These are phyloP conservation scores for Drosophila helvetica DNA, from an alignment of 2,888 invertebrate genomes.

Conservation along the genomic window DNA sequence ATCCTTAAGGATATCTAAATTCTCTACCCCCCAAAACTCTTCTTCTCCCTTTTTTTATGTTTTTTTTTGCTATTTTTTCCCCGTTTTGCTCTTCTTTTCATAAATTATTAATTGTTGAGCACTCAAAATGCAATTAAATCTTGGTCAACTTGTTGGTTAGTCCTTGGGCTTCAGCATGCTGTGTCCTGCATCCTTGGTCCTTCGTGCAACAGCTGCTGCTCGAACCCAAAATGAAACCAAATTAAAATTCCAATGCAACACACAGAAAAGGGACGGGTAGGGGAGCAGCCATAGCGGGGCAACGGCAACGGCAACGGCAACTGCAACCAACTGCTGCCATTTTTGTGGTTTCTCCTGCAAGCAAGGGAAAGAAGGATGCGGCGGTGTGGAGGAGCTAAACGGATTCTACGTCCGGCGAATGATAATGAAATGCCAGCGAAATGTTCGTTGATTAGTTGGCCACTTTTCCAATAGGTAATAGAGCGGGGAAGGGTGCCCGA, in stretches of 20 bases:
- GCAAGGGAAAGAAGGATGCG: not conserved
- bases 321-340: conserved; percentile 47
- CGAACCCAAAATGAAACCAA: conserved; percentile 59
- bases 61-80: conserved; percentile 44
- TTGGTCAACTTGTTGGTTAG: conserved; percentile 72
- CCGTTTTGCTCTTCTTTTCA: conserved; percentile 39
- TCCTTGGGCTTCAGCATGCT: not conserved
- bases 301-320: conserved; percentile 23
- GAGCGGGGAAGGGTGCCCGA: not conserved
- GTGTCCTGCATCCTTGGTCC: conserved; percentile 22
- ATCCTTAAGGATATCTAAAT: too few relatives aligned
- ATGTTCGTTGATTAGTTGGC: conserved; percentile 67
- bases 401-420: conserved; percentile 41
- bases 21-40: not conserved
- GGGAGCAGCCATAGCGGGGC: not conserved
- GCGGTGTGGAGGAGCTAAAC: conserved; percentile 16
- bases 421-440: conserved; percentile 58
- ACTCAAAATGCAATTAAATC: conserved; percentile 79
- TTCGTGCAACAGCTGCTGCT: conserved; percentile 65
- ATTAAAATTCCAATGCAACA: conserved; percentile 74
- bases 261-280: conserved; percentile 12
- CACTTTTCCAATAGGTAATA: conserved; percentile 53
- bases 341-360: conserved; percentile 23
- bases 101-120: conserved; percentile 72
- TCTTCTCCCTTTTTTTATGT: not conserved